These are phyloP conservation scores for Oryzias celebensis DNA, from an alignment of 2,113 vertebrate species.

Conservation along the genomic window DNA sequence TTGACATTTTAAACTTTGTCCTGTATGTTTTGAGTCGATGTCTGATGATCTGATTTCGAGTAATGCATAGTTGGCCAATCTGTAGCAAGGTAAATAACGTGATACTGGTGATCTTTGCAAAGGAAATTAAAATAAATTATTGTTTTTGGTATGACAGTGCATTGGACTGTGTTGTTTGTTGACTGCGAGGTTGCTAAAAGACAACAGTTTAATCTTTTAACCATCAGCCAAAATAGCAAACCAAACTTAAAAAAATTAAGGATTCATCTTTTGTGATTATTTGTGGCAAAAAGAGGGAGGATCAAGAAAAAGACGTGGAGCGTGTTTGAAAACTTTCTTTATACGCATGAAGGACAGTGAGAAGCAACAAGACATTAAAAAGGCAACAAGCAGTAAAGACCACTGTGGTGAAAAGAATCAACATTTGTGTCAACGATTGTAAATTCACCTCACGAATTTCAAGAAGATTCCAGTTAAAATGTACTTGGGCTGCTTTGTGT, in stretches of 20 bases:
- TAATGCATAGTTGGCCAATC: constrained; percentile 86
- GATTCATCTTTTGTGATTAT: neutral
- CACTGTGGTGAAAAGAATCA: constrained; percentile 13
- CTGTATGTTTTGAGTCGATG: constrained; percentile 88
- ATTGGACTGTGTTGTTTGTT: constrained; percentile 10
- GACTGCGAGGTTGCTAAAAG: too few relatives aligned
- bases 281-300: neutral
- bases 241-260: neutral
- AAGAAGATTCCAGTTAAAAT: constrained; percentile 89
- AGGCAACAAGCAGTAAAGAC: neutral
- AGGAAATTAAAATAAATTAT: constrained; percentile 91
- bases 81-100: constrained; percentile 89
- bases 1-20: constrained; percentile 78
- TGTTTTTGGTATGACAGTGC: constrained; percentile 73
- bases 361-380: neutral
- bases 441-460: constrained; percentile 80
- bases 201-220: too few relatives aligned
- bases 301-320: constrained; percentile 5
- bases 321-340: neutral
- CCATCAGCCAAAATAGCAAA: neutral
- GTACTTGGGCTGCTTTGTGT: constrained; percentile 86
- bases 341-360: neutral
- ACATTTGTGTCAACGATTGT: constrained; percentile 71
- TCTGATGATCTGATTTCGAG: constrained; percentile 84
- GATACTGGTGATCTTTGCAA: constrained; percentile 86